These are phyloP conservation scores for Neodontobutis hainanensis DNA, from an alignment of 2,113 vertebrate genomes.

Conservation along the genomic window DNA sequence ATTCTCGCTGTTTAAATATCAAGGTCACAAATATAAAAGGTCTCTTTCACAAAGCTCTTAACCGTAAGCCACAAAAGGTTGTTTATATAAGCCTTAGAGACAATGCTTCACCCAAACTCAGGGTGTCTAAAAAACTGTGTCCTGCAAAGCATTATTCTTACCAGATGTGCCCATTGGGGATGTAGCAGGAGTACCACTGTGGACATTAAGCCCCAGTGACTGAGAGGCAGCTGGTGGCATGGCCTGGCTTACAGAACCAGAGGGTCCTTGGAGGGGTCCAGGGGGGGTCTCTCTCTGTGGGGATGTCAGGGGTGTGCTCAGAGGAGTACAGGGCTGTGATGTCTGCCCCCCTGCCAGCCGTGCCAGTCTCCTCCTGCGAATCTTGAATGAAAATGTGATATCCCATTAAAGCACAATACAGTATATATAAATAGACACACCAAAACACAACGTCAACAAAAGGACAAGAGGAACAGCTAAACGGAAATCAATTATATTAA, in stretches of 20 bases:
- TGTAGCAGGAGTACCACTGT: conserved; percentile 94
- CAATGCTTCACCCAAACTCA: neutral
- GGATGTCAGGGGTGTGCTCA: conserved; percentile 89
- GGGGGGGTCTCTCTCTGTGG: conserved; percentile 96
- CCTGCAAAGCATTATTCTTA: conserved; percentile 58
- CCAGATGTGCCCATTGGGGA: conserved; percentile 95
- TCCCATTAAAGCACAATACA: neutral
- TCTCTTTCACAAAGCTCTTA: conserved; percentile 1
- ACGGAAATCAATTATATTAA: too few species aligned
- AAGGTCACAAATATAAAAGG: conserved; percentile 10
- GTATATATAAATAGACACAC: neutral
- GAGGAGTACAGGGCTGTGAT: conserved; percentile 92
- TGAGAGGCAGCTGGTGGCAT: conserved; percentile 87
- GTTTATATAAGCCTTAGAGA: conserved; percentile 12
- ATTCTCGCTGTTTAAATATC: conserved; percentile 26
- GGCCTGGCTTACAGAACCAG: conserved; percentile 79
- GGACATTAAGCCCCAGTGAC: conserved; percentile 87
- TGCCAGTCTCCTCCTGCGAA: conserved; percentile 92
- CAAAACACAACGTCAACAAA: neutral
- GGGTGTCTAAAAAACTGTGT: neutral
- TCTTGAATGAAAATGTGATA: conserved; percentile 63
- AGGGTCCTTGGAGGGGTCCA: conserved; percentile 85
- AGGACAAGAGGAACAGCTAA: neutral
- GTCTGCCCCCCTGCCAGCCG: conserved; percentile 92
- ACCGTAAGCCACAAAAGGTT: neutral